Base-by-base conservation (phyloP, 2,888 invertebrate genomes). In the Leptinotarsa haldemani region DNA sequence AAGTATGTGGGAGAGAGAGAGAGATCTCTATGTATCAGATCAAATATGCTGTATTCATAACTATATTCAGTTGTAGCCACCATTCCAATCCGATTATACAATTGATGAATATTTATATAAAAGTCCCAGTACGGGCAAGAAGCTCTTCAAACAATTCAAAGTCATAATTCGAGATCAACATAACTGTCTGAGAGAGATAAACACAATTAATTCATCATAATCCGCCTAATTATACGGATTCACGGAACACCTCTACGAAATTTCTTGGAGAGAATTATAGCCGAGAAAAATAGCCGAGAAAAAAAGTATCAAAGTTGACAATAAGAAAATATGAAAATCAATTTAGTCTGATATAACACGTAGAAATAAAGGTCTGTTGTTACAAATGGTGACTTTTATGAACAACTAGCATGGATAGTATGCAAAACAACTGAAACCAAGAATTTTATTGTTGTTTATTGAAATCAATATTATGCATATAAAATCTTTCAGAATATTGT, bases 131-230 rank as follows among this genome's bases (percentile, higher is more conserved):
- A n/a, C 9, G 9, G 18, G 7, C 53, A n/a, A 18, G n/a, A 53
- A 18, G 53, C 0, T 53, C 53, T 9, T 50, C 50, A 9, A 53
- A 53, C 53, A 53, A 5, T 50, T n/a, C 4, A 50, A 40, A 40
- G 50, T 20, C 53, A 53, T 53, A 53, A 53, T 53, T 53, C 53
- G n/a, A 53, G 18, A 53, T 53, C 20, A 53, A 18, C 53, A 53
- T 18, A 53, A n/a, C 53, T 18, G n/a, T 50, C 16, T 50, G 18
- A 53, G 53, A 52, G 52, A 53, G 53, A 53, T 53, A 18, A 53
- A 53, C 53, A 53, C 18, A 53, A 53, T 53, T 53, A 53, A 53
- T 53, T 53, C 18, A 53, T 53, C 20, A 53, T 53, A 53, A 53
- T 16, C 53, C 20, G 20, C 53, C 18, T 53, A 53, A 53, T 53